Evolutionary conservation across 2,797 vertebrate genomes (phyloP), one percentile per base, ranked within the genome.

Genomic region (Neomorphus geoffroyi): DNA sequence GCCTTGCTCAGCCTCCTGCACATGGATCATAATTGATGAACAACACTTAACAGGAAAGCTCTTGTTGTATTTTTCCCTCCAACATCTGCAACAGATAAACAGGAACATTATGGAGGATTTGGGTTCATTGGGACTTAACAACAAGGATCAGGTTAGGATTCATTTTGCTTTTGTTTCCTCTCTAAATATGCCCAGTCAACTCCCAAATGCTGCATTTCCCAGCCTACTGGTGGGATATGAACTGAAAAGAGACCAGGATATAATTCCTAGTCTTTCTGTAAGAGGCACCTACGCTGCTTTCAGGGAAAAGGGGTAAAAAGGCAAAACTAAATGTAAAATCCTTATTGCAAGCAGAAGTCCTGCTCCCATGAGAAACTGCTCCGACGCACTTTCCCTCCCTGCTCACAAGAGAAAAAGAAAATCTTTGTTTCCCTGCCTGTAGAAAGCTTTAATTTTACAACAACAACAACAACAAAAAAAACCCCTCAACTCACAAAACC

Each of bases 351-450:
- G 85, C 90, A 91, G 61, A 90, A 96, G 91, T 58, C 64, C 72
- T 74, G 57, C 64, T 92, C 96, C 88, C 93, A 96, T 90, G 94
- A 96, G 91, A 93, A 96, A 94, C 70, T 77, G 71, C 82, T 71
- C 70, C 24, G 28, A 50, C 0, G 32, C 12, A 67, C 79, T 91
- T 94, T 95, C 94, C 96, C 90, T 91, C 89, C 92, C 89, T 69
- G 77, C 65, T 95, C 81, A 92, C 75, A 93, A 82, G 82, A 86
- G 90, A 84, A 93, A 96, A 82, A 95, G 81, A 73, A 94, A 91
- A 94, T 94, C 95, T 95, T 93, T 93, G 91, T 96, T 95, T 58
- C 32, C 18, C 64, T 69, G 80, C 74, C 94, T 93, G 92, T 27
- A 92, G 45, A 94, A 91, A 96, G 87, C 86, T 94, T 84, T 86